Percentiles rank a stretch among this genome's conserved stretches.
Conservation (phyloP, 35 echinoderm and acorn worm genomes). For the Holothuria glaberrima region DNA sequence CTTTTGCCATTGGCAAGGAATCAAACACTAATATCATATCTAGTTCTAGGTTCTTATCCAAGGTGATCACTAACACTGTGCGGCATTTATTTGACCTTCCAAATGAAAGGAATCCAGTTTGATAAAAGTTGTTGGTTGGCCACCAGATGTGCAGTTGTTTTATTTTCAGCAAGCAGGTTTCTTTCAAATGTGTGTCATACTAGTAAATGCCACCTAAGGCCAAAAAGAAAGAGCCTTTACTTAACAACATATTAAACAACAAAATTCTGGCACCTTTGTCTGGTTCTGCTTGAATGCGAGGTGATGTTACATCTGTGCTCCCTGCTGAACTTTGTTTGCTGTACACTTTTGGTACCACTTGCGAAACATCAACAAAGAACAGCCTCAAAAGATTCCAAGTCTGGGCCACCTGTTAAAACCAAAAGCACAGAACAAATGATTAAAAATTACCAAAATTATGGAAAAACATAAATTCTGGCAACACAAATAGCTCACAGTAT, state of each 20-base stretch:
- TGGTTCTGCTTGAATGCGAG: constrained; percentile 16
- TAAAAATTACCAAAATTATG: too few species aligned
- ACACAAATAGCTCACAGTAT: too few species aligned
- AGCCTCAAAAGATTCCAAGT: constrained; percentile 87
- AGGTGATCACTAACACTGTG: too few species aligned
- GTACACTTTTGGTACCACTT: constrained; percentile 15
- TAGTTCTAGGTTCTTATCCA: too few species aligned
- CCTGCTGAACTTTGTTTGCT: constrained; percentile 53
- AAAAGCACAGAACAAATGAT: too few species aligned
- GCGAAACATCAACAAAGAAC: constrained; percentile 61
- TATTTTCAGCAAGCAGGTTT: neutral
- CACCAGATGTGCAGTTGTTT: neutral
- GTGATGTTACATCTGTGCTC: constrained; percentile 12
- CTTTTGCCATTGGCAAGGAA: too few species aligned
- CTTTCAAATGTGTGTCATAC: too few species aligned
- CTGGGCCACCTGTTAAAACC: constrained; percentile 64
- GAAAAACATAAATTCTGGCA: too few species aligned
- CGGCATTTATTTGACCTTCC: too few species aligned
- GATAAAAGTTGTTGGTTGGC: too few species aligned
- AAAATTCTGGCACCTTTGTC: constrained; percentile 1
- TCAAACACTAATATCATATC: too few species aligned
- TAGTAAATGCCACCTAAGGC: neutral
- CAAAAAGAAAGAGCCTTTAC: neutral
- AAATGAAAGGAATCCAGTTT: too few species aligned
- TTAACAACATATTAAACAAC: neutral